Conservation (phyloP, 2,797 vertebrate genomes). For the Cichlasoma orientale region DNA sequence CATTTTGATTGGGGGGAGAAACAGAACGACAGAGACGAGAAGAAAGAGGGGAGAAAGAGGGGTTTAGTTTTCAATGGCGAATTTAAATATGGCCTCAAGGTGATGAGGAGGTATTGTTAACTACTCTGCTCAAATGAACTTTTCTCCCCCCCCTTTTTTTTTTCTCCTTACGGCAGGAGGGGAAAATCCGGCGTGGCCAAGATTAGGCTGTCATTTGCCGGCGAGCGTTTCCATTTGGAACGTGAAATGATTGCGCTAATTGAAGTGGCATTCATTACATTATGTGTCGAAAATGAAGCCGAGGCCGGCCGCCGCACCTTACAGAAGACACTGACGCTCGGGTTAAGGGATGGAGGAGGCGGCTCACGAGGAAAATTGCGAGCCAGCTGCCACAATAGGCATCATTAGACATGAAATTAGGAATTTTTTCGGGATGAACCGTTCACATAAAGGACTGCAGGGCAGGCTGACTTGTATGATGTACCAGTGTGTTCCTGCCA, state of each 20-base stretch:
- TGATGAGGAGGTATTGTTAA: constrained; percentile 78
- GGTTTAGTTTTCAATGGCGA: constrained; percentile 67
- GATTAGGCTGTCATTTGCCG: constrained; percentile 73
- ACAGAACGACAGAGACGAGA: constrained; percentile 7
- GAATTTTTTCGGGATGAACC: constrained; percentile 54
- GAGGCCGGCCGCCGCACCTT: constrained; percentile 50
- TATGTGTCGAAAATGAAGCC: constrained; percentile 58
- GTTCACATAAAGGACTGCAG: constrained; percentile 45
- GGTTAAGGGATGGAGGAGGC: neutral
- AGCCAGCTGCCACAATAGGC: constrained; percentile 45
- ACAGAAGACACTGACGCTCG: constrained; percentile 17
- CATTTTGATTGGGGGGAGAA: constrained; percentile 70
- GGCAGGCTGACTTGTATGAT: constrained; percentile 40
- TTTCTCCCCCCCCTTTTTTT: constrained; percentile 40
- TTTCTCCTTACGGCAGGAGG: constrained; percentile 39
- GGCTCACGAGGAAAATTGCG: constrained; percentile 42
- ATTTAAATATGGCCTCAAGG: constrained; percentile 80
- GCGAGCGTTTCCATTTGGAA: constrained; percentile 67
- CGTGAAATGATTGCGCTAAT: constrained; percentile 75
- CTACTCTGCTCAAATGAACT: constrained; percentile 76
- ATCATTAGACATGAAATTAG: constrained; percentile 70
- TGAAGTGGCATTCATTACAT: constrained; percentile 78
- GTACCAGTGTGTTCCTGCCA: constrained; percentile 25
- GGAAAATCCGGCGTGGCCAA: constrained; percentile 52
- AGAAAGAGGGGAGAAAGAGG: constrained; percentile 20